Evolutionary conservation across 2,797 vertebrate genomes (phyloP).

Genomic region (Synaphobranchus kaupii): DNA sequence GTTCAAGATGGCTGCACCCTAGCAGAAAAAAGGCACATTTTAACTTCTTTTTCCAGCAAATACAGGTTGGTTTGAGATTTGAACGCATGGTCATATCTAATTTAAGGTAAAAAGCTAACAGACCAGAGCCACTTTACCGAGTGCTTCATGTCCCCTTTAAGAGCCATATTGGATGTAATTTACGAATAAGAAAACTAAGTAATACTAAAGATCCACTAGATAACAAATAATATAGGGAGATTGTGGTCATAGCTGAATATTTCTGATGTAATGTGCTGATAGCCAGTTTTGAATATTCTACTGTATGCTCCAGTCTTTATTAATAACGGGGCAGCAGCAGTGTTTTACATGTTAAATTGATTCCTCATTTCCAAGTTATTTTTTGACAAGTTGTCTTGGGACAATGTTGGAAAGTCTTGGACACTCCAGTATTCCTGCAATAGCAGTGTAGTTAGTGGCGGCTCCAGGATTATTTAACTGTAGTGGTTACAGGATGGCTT

Average conservation of each 20-base stretch:
- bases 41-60: too few species aligned
- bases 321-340: neutral
- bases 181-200: neutral
- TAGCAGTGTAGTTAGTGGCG: neutral
- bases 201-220: neutral
- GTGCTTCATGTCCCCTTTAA: too few species aligned
- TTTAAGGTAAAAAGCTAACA: too few species aligned
- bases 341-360: neutral
- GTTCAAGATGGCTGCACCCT: too few species aligned
- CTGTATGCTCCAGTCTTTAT: neutral
- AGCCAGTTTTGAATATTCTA: slow-evolving; percentile 3
- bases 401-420: neutral
- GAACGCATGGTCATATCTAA: too few species aligned
- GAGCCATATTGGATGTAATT: neutral
- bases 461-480: too few species aligned
- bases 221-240: neutral
- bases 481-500: too few species aligned
- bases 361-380: slow-evolving; percentile 5
- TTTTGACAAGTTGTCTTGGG: neutral
- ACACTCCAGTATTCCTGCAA: neutral
- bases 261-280: neutral
- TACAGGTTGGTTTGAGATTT: too few species aligned
- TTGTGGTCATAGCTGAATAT: neutral
- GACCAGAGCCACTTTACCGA: too few species aligned
- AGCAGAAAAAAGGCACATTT: too few species aligned